Evolutionary conservation across 2,888 invertebrate species (phyloP).

Genomic region (Athalia circularis): DNA sequence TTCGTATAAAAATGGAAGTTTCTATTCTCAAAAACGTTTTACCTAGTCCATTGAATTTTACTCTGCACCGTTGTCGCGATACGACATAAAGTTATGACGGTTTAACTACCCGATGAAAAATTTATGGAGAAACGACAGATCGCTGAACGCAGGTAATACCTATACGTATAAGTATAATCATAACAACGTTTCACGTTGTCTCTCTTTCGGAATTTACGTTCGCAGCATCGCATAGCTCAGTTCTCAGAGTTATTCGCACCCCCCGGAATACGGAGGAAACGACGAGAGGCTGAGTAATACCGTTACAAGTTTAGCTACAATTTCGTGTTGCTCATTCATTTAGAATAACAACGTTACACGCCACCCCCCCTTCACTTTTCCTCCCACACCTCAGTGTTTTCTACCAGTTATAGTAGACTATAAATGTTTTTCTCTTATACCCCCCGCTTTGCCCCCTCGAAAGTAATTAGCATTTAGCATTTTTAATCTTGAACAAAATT

Average conservation of each 20-base stretch:
- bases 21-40: background rate
- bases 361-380: slow-evolving; percentile 49
- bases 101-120: slow-evolving; percentile 37
- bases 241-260: background rate
- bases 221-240: background rate
- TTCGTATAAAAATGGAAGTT: background rate
- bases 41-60: slow-evolving; percentile 19
- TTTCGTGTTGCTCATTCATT: slow-evolving; percentile 70
- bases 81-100: slow-evolving; percentile 20
- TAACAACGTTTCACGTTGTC: background rate
- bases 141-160: slow-evolving; percentile 14
- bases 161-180: background rate
- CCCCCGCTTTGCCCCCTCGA: slow-evolving; percentile 53
- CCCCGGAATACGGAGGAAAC: background rate
- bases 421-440: slow-evolving; percentile 61
- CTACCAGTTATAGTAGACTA: slow-evolving; percentile 43
- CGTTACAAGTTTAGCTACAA: slow-evolving; percentile 65
- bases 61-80: background rate
- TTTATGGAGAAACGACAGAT: slow-evolving; percentile 32
- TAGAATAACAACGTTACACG: slow-evolving; percentile 64
- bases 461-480: slow-evolving; percentile 73
- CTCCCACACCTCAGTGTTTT: slow-evolving; percentile 56
- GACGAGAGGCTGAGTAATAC: slow-evolving; percentile 49
- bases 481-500: slow-evolving; percentile 64
- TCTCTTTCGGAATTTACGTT: background rate